Conservation (phyloP, 2,113 vertebrate species). For the Cardinalis cardinalis region DNA sequence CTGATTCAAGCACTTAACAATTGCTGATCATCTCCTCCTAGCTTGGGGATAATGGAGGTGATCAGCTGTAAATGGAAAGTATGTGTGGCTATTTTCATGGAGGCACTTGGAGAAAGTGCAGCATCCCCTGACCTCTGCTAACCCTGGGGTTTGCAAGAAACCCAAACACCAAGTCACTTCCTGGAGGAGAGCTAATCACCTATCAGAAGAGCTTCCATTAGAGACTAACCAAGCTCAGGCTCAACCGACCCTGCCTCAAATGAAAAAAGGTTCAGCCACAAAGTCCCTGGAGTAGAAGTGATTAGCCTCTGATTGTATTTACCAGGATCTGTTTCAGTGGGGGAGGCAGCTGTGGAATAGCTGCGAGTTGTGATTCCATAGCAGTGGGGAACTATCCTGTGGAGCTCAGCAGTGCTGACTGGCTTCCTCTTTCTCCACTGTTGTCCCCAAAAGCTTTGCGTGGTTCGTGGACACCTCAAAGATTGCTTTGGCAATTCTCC, state of each 20-base stretch:
- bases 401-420: background rate
- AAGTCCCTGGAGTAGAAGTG: background rate
- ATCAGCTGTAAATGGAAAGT: slow-evolving; percentile 72
- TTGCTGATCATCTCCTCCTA: slow-evolving; percentile 71
- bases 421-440: background rate
- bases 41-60: slow-evolving; percentile 74
- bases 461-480: background rate
- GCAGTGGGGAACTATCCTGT: background rate
- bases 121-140: slow-evolving; percentile 44
- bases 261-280: slow-evolving; percentile 11
- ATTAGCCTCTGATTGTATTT: background rate
- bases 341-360: background rate
- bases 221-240: slow-evolving; percentile 5
- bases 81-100: slow-evolving; percentile 55
- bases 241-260: background rate
- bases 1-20: slow-evolving; percentile 82
- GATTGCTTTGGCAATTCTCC: background rate
- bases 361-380: background rate
- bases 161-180: slow-evolving; percentile 43
- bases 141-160: slow-evolving; percentile 54
- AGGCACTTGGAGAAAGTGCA: slow-evolving; percentile 47
- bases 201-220: slow-evolving; percentile 55
- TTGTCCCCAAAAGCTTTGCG: background rate
- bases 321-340: background rate
- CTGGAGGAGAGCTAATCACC: slow-evolving; percentile 53